Evolutionary conservation across 1,140 invertebrate genomes (phyloP), one percentile per base, ranked within the genome.

Genomic region (Choristoneura fumiferana): DNA sequence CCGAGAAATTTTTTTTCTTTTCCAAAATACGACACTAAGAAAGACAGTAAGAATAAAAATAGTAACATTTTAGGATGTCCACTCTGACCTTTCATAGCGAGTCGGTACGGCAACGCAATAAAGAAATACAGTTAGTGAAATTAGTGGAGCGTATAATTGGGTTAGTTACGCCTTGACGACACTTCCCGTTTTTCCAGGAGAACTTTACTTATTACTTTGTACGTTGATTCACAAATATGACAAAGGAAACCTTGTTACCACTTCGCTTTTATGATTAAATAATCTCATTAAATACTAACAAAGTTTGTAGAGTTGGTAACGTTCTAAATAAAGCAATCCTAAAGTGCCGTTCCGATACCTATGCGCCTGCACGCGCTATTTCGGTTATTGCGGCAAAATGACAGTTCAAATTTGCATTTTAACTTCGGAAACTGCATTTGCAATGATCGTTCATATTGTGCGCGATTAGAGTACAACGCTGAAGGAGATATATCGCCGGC

Each of bases 401-500:
- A 45, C 40, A 18, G 9, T 22, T 6, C 40, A 22, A 45, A 45
- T 45, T 45, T 45, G 40, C 17, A 45, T 45, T 45, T 45, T 35
- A 60, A 65, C 52, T 58, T 67, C 45, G 57, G 35, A 61, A 57
- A 62, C 15, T 29, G 45, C 59, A 57, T 58, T 60, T 58, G 55
- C 39, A 59, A 64, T 57, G 63, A 69, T 66, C 63, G 62, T 71
- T 65, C 60, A 62, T 69, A 69, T 66, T 57, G 57, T 57, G 40
- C 49, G 49, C 67, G 67, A 73, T 73, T 73, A 69, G 67, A 69
- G 67, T 62, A 38, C 54, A 62, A 57, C 55, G 57, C 40, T 70
- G 65, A 71, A 65, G 62, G 60, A 68, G 62, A 74, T 74, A 74
- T 67, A 74, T 71, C 57, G 67, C 49, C 52, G 66, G 60, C 60